A percentile compares a stretch with the other conserved stretches of the same genome.
Conservation (phyloP, 2,888 invertebrate genomes). For the Volucella bombylans region DNA sequence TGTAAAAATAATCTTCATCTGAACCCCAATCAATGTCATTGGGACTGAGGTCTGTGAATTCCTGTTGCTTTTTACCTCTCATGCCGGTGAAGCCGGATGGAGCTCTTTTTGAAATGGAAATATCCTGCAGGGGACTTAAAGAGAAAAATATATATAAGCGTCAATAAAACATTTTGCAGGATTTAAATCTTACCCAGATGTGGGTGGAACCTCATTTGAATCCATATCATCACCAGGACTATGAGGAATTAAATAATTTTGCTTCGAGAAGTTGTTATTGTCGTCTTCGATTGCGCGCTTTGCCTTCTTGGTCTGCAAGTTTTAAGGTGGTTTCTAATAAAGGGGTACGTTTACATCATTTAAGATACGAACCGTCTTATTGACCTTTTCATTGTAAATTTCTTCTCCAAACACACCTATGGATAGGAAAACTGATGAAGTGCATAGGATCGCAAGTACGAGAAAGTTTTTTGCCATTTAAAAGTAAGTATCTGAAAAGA, state of each 20-base stretch:
- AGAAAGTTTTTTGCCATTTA: constrained; percentile 57
- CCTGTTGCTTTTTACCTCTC: constrained; percentile 84
- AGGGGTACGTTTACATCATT: background rate
- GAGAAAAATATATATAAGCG: background rate
- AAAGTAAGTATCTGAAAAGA: constrained; percentile 37
- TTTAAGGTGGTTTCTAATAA: background rate
- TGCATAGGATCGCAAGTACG: constrained; percentile 46
- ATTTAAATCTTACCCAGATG: constrained; percentile 28
- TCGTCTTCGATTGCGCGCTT: constrained; percentile 53
- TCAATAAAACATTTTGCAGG: background rate
- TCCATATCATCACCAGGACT: constrained; percentile 30
- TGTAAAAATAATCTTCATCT: constrained; percentile 47
- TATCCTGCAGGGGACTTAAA: constrained; percentile 34
- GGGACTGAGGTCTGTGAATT: constrained; percentile 76
- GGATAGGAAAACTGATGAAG: constrained; percentile 41
- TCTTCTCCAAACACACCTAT: constrained; percentile 47
- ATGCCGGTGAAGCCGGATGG: constrained; percentile 86
- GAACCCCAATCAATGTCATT: constrained; percentile 52
- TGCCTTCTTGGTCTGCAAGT: constrained; percentile 47
- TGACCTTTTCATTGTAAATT: constrained; percentile 10
- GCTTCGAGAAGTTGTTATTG: constrained; percentile 32
- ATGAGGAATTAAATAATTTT: constrained; percentile 27
- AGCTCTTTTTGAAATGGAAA: constrained; percentile 80
- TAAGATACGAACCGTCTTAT: constrained; percentile 35
- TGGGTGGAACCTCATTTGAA: constrained; percentile 46